Evolutionary conservation across 2,888 invertebrate species (phyloP).

Genomic region (Erannis defoliaria): DNA sequence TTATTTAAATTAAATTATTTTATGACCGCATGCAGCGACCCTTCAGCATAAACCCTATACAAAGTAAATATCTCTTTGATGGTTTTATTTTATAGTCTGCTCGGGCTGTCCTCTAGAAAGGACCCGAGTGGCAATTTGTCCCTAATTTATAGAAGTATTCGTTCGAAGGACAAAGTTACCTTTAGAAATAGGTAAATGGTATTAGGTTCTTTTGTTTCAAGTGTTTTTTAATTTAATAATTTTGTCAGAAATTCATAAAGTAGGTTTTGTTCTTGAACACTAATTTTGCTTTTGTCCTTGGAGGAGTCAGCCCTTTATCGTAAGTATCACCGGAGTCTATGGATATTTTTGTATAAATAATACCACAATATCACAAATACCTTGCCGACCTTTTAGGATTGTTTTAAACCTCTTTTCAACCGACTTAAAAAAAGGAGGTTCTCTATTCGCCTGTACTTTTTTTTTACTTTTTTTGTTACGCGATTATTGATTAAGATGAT

Average conservation of each 20-base stretch:
- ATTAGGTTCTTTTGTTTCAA: constrained; percentile 14
- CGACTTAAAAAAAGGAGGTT: too few species aligned
- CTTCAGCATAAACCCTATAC: constrained; percentile 4
- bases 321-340: too few species aligned
- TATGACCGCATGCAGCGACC: constrained; percentile 5
- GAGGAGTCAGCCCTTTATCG: too few species aligned
- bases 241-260: background rate
- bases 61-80: constrained; percentile 19
- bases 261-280: too few species aligned
- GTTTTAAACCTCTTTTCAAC: too few species aligned
- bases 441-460: too few species aligned
- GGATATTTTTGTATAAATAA: too few species aligned
- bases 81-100: constrained; percentile 27
- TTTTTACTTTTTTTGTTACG: too few species aligned
- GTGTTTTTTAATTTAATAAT: background rate
- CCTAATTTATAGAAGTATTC: constrained; percentile 34
- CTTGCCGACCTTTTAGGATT: too few species aligned
- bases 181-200: constrained; percentile 21
- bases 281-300: too few species aligned
- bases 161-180: constrained; percentile 28
- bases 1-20: constrained; percentile 1
- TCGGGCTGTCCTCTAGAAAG: constrained; percentile 31
- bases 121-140: constrained; percentile 35
- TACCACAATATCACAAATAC: too few species aligned
- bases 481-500: too few species aligned